Base-by-base conservation (phyloP, 1,140 invertebrate genomes). In the Drosophila miranda region DNA sequence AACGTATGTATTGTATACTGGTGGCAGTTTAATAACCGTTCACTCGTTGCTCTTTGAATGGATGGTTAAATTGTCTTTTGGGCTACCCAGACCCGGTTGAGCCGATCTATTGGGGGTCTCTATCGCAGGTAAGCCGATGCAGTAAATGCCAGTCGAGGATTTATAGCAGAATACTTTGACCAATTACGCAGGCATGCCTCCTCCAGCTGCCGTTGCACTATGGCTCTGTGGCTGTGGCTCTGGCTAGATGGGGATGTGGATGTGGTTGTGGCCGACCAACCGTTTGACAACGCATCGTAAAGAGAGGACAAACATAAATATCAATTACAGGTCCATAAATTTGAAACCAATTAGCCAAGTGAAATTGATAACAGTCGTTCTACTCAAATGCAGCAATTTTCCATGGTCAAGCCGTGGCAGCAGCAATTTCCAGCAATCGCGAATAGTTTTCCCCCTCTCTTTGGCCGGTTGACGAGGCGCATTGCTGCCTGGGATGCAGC, bases 291-390 rank as follows among this genome's bases (percentile, higher is more conserved):
- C 66, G 43, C 57, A 67, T 74, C 61, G 54, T 57, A 44, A 34
- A 60, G 57, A 64, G 61, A 75, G 56, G 60, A 83, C 79, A 74
- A 49, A 75, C 86, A 89, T 89, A 89, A 89, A 89, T 89, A 89
- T 89, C 84, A 86, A 86, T 86, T 78, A 89, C 86, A 81, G 86
- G 80, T 89, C 86, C 86, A 89, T 89, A 89, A 89, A 89, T 89
- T 89, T 86, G 69, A 89, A 89, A 89, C 86, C 86, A 89, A 89
- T 89, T 89, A 89, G 86, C 86, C 86, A 89, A 62, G 80, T 73
- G 78, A 84, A 89, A 89, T 89, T 89, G 86, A 89, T 89, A 89
- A 89, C 69, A 84, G 67, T 75, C 77, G 70, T 69, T 75, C 26
- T 63, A 48, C 38, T 57, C 26, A 68, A 80, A 67, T 49, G 67